Evolutionary conservation across 2,113 vertebrate genomes (phyloP).

Genomic region (Fulmarus glacialis): DNA sequence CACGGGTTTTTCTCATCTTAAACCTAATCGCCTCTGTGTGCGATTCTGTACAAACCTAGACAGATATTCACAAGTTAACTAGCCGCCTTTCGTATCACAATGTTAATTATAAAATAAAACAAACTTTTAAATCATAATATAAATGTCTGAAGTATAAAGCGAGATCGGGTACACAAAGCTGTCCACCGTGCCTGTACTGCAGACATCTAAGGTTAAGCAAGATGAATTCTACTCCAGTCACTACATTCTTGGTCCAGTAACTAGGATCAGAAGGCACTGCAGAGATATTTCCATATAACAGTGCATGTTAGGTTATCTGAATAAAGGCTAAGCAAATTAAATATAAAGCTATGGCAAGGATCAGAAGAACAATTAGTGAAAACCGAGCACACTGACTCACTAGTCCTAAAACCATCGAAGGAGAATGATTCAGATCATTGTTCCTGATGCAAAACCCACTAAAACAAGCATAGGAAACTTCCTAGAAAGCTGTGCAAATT

Average conservation of each 20-base stretch:
- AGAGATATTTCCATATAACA: background rate
- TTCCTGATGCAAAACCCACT: background rate
- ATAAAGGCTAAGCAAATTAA: background rate
- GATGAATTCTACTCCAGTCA: background rate
- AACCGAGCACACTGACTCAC: background rate
- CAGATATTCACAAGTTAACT: background rate
- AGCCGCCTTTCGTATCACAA: background rate
- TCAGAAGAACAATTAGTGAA: background rate
- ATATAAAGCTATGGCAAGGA: background rate
- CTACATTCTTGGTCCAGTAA: background rate
- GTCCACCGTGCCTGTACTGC: background rate
- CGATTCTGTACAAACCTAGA: background rate
- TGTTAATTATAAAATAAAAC: background rate
- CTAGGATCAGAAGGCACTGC: background rate
- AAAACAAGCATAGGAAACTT: background rate
- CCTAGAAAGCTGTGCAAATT: background rate
- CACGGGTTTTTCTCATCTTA: background rate
- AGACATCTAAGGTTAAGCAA: background rate
- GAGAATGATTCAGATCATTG: rapidly evolving
- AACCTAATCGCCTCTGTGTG: background rate
- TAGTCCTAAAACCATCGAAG: background rate
- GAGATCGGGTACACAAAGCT: background rate
- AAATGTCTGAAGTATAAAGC: background rate
- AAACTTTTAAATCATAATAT: background rate
- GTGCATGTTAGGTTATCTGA: background rate